Base-by-base conservation (phyloP, 2,113 vertebrate genomes). In the Lophotis ruficrista region DNA sequence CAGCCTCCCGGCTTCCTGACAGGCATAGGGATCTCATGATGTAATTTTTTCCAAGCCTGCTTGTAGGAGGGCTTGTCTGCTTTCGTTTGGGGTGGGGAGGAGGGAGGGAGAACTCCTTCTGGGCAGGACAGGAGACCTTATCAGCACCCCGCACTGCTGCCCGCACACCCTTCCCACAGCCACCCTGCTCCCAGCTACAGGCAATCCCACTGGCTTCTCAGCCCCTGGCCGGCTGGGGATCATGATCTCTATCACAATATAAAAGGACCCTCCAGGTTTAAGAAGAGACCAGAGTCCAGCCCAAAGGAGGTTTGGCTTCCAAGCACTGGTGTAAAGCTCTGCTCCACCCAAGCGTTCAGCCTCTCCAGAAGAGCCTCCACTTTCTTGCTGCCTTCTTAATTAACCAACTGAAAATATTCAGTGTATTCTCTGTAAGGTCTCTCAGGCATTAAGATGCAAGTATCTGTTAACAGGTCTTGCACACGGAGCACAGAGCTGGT, bases 1-100 rank as follows among this genome's bases (percentile, higher is more conserved):
- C 77, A 89, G 81, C 62, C 53, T 92, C 61, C 23, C 45, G 1
- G 58, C 61, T 96, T 96, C 95, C 96, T 93, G 87, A 94, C 73
- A 81, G 28, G 73, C 94, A 93, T 85, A 68, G 70, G 84, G 73
- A 97, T 93, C 84, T 89, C 84, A 91, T 96, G 91, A 97, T n/a
- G 84, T 93, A 28, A 94, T 94, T 91, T 91, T 65, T 96, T 96
- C 94, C 95, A 79, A 89, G 72, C 14, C 16, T 54, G 35, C 53
- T 71, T 70, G 68, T 23, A 80, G 58, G 57, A 93, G 31, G 73
- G 70, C 57, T 91, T 85, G 87, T 75, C 81, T 89, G 65, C 94
- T 94, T 94, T 85, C 66, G 71, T 85, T 84, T 86, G 82, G 89
- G 90, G 93, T 58, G 66, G 78, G 70, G 76, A 91, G 18, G 20